phyloP scores from a whole-genome alignment of 2,888 invertebrate species.

The Leucophenga montana region DNA sequence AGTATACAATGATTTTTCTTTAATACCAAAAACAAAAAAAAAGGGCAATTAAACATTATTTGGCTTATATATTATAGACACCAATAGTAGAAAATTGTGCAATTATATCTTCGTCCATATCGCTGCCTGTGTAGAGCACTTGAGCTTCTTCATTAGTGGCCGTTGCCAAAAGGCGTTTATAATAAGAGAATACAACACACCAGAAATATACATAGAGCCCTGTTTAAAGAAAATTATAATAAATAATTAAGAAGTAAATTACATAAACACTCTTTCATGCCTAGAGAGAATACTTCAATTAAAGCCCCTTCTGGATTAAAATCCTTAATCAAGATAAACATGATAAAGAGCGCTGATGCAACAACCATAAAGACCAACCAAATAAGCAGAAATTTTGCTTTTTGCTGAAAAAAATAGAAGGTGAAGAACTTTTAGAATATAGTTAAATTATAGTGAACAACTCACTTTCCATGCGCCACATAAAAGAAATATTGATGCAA shows the following conservation, averaged over 20 bases:
- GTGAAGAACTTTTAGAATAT: not conserved
- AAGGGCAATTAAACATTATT: not conserved
- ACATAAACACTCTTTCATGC: slow-evolving; percentile 31
- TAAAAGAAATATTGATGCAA: not conserved
- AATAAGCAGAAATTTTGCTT: not conserved
- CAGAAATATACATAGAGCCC: slow-evolving; percentile 47
- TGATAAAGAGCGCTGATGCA: not conserved
- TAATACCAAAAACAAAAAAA: no score
- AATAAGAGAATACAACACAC: slow-evolving; percentile 40
- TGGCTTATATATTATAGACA: not conserved
- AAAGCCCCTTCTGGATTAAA: slow-evolving; percentile 24
- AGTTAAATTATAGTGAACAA: not conserved
- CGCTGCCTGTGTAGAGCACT: slow-evolving; percentile 42
- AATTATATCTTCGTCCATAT: not conserved
- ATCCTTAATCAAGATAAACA: not conserved
- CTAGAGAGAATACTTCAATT: slow-evolving; percentile 23
- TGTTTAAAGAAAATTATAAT: slow-evolving; percentile 22
- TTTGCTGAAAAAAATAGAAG: not conserved
- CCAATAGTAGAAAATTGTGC: no score
- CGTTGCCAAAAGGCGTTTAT: slow-evolving; percentile 27
- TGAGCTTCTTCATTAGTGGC: slow-evolving; percentile 22
- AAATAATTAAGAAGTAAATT: not conserved
- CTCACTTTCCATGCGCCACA: not conserved
- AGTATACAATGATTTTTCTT: no score
- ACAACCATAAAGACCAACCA: not conserved